Conservation (phyloP, 2,797 vertebrate genomes). For the Manis crassicaudata region DNA sequence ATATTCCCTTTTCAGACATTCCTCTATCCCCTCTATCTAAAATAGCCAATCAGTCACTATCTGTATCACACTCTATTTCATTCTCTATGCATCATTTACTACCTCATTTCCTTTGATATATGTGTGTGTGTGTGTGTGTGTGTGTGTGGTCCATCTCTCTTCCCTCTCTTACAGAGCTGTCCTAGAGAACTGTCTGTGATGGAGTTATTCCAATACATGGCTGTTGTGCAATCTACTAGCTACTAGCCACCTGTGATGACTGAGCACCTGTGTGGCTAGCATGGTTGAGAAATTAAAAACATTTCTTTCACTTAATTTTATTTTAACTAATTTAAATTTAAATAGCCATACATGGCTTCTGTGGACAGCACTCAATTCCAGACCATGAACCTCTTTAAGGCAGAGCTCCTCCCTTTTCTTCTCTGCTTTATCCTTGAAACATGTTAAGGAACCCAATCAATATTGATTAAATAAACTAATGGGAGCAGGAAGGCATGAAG, state of each 20-base stretch:
- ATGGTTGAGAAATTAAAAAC: neutral
- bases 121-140: neutral
- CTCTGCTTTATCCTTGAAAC: neutral
- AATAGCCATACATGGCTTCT: neutral
- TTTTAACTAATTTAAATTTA: slow-evolving; percentile 3
- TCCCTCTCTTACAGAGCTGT: neutral
- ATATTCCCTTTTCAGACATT: neutral
- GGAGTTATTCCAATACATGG: neutral
- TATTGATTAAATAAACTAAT: neutral
- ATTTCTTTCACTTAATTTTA: neutral
- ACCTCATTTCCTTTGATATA: neutral
- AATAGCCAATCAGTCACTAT: neutral
- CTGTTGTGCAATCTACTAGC: no score
- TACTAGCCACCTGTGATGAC: neutral
- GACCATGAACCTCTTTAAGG: neutral
- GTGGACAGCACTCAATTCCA: neutral
- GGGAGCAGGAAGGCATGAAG: neutral
- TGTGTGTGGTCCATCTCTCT: neutral
- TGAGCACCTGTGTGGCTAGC: neutral
- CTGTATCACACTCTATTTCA: neutral
- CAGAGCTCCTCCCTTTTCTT: neutral
- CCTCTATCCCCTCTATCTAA: neutral
- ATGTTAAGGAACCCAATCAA: neutral
- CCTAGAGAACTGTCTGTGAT: neutral
- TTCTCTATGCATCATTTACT: neutral